Base-by-base conservation (phyloP, 2,888 invertebrate genomes). In the Homarus gammarus region DNA sequence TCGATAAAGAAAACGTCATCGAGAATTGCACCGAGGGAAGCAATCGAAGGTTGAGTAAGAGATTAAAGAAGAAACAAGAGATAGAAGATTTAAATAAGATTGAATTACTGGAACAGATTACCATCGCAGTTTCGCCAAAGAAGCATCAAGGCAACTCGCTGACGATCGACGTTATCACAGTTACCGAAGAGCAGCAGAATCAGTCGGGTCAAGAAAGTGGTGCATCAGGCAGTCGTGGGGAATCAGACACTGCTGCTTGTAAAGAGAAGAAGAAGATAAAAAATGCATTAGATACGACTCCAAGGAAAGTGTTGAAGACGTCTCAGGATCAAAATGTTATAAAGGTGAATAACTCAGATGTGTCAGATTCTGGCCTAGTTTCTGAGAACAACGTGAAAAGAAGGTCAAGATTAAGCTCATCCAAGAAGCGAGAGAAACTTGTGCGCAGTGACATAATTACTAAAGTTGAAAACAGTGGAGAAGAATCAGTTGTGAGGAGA, bases 61-160 rank as follows among this genome's bases (percentile, higher is more conserved):
- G 44, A 61, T 18, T 40, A 44, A 49, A 38, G 70, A 79, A 72
- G 38, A 51, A 33, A n/a, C 44, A 44, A 40, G 84, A 78, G n/a
- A 15, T 84, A 18, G 88, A 89, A 27, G 88, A 89, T 31, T 51
- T 89, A 8, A 78, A 89, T 56, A 89, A 89, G 84, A 89, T 89
- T 31, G 88, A 89, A 78, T 36, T 89, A 27, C 70, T 89, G 15
- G 88, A 89, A 22, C 88, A 89, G 31, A 89, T 89, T 40, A 2
- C 44, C 0, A 3, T 78, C 15, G 49, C 83, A 18, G 56, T 70
- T 33, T 78, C 88, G 22, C 68, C 49, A 36, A 72, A 49, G 51
- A 86, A 49, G 36, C 3, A 5, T 51, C 49, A 18, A 70, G 68
- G 15, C 31, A 70, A 72, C 44, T 44, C 6, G n/a, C 27, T 70